Conservation (phyloP, 2,797 vertebrate species). For the Sebastolobus alascanus region DNA sequence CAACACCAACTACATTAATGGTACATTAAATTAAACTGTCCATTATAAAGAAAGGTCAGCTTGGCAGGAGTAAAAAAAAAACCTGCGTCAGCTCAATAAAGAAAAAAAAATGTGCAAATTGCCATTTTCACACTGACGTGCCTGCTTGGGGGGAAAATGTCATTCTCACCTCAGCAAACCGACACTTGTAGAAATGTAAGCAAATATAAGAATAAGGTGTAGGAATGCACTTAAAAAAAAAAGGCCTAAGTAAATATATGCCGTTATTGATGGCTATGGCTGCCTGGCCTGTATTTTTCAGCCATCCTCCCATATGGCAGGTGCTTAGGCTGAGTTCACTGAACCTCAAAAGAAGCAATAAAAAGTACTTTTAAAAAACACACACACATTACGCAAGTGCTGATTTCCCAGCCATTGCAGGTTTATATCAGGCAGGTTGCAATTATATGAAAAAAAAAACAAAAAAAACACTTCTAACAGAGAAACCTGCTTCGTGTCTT, state of each 20-base stretch:
- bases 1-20: constrained; percentile 28
- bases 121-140: constrained; percentile 46
- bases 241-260: constrained; percentile 57
- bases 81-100: neutral
- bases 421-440: constrained; percentile 58
- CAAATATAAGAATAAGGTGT: constrained; percentile 42
- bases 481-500: constrained; percentile 44
- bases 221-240: constrained; percentile 38
- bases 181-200: constrained; percentile 58
- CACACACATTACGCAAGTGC: constrained; percentile 55
- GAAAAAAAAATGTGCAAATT: constrained; percentile 40
- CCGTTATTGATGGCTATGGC: constrained; percentile 62
- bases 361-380: constrained; percentile 50
- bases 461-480: neutral
- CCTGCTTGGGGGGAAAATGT: constrained; percentile 30
- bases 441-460: constrained; percentile 37
- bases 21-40: constrained; percentile 40
- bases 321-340: constrained; percentile 74
- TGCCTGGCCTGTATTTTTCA: constrained; percentile 53
- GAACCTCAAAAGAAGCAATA: constrained; percentile 70
- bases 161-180: constrained; percentile 46
- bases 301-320: constrained; percentile 65
- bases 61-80: constrained; percentile 22
- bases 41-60: constrained; percentile 37
- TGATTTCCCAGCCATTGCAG: constrained; percentile 41